A percentile compares a stretch with the other conserved stretches of the same genome.
Conservation (phyloP, 2,113 vertebrate species). For the Onychostoma macrolepis region DNA sequence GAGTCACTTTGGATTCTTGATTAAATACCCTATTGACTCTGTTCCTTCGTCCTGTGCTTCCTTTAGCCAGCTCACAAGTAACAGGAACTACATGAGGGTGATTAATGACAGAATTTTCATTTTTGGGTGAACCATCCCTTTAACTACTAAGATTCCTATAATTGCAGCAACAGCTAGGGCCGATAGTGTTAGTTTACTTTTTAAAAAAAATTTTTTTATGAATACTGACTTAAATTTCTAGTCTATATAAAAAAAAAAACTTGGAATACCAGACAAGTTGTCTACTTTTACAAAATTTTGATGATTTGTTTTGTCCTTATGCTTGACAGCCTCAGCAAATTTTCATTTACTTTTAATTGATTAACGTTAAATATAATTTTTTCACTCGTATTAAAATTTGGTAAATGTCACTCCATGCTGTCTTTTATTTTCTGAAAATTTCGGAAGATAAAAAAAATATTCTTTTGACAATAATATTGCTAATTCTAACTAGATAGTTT, state of each 20-base stretch:
- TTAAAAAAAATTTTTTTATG: too few species aligned
- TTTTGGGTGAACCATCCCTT: too few species aligned
- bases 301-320: neutral
- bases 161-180: too few species aligned
- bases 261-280: neutral
- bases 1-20: too few species aligned
- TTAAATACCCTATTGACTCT: too few species aligned
- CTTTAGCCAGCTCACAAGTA: too few species aligned
- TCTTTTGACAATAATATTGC: neutral
- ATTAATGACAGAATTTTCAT: too few species aligned
- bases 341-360: neutral
- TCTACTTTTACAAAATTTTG: neutral
- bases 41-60: too few species aligned
- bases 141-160: too few species aligned
- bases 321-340: neutral
- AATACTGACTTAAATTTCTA: too few species aligned
- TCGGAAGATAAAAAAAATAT: neutral
- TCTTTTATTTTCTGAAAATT: neutral
- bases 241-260: neutral
- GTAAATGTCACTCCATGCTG: neutral
- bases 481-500: neutral
- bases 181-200: too few species aligned
- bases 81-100: too few species aligned
- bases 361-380: neutral
- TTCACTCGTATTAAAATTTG: neutral